Evolutionary conservation across 1,140 invertebrate genomes (phyloP).

Genomic region (Holcopasites calliopsidis): DNA sequence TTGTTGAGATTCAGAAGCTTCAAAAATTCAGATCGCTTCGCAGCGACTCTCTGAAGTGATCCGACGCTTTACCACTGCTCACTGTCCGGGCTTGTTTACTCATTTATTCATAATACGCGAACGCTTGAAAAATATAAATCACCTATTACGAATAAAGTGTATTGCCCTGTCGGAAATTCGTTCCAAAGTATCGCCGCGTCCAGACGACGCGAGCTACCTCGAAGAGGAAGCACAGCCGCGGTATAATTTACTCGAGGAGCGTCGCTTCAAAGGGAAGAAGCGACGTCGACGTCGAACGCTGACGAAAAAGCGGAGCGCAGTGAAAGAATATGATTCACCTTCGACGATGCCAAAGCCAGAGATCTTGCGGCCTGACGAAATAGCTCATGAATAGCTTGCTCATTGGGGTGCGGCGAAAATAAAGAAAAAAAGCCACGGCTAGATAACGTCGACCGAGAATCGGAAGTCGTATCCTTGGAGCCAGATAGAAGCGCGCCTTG

Average conservation of each 20-base stretch:
- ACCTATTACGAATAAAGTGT: too few relatives aligned
- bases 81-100: too few relatives aligned
- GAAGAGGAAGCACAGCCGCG: not conserved
- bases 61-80: too few relatives aligned
- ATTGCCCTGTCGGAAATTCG: not conserved
- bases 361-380: not conserved
- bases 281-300: not conserved
- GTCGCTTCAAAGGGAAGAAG: slow-evolving; percentile 12
- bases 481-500: slow-evolving; percentile 3
- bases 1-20: not conserved
- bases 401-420: slow-evolving; percentile 32
- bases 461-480: slow-evolving; percentile 1
- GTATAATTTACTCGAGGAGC: slow-evolving; percentile 10
- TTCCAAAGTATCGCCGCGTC: not conserved
- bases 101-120: too few relatives aligned
- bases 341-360: slow-evolving; percentile 22
- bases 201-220: not conserved
- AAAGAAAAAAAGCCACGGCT: slow-evolving; percentile 20
- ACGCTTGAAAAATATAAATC: too few relatives aligned
- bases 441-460: slow-evolving; percentile 31
- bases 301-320: not conserved
- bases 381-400: slow-evolving; percentile 42
- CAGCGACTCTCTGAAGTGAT: too few relatives aligned
- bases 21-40: not conserved
- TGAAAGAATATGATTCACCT: slow-evolving; percentile 29